phyloP scores from a whole-genome alignment of 2,113 vertebrate species.

The Machaerirhynchus nigripectus region DNA sequence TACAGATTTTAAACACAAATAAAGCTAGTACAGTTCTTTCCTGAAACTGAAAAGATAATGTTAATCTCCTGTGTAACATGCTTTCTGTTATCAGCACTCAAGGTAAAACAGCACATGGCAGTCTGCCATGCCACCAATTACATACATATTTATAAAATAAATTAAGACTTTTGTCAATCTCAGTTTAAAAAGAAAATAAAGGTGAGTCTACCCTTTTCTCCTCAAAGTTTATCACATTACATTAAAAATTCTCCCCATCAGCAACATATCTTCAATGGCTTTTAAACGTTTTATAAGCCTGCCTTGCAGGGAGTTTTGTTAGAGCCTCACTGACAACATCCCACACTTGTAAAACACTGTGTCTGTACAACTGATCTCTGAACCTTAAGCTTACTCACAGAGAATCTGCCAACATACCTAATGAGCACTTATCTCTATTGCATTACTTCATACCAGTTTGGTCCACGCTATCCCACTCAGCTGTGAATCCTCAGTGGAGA shows the following conservation, averaged over 20 bases:
- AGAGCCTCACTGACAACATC: background rate
- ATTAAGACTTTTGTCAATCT: constrained; percentile 43
- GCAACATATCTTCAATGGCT: constrained; percentile 24
- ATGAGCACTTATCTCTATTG: background rate
- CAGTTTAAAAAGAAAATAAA: constrained; percentile 48
- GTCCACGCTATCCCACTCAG: background rate
- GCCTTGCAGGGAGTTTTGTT: constrained; percentile 15
- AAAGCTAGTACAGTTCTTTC: background rate
- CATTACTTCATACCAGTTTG: background rate
- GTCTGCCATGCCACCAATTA: background rate
- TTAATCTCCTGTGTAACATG: constrained; percentile 21
- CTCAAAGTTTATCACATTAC: constrained; percentile 24
- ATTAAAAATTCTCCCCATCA: constrained; percentile 8
- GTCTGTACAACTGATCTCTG: background rate
- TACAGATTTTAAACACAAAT: background rate
- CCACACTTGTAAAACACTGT: background rate
- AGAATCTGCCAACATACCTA: background rate
- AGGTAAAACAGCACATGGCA: background rate
- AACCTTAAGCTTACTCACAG: background rate
- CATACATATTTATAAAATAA: constrained; percentile 38
- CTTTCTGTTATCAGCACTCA: background rate
- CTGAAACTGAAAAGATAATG: constrained; percentile 10
- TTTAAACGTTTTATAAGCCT: constrained; percentile 30
- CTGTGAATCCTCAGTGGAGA: background rate
- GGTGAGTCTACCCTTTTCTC: background rate